phyloP scores from a whole-genome alignment of 1,140 invertebrate genomes.

The Pseudomyrmex flavicornis region DNA sequence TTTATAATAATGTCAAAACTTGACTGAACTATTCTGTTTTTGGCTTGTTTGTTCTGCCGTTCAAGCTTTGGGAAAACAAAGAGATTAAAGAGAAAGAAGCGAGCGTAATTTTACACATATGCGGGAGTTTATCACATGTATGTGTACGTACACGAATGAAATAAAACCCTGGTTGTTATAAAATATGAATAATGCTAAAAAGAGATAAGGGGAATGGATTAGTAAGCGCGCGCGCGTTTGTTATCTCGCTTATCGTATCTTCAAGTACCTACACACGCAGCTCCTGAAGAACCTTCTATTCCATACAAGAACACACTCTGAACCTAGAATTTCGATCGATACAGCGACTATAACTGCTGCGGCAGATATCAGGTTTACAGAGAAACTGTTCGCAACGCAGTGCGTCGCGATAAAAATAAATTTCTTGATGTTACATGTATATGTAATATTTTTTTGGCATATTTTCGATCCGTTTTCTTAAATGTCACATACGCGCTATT shows the following conservation, averaged over 20 bases:
- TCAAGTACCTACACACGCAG: slow-evolving; percentile 19
- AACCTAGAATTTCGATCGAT: slow-evolving; percentile 77
- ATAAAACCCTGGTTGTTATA: not conserved
- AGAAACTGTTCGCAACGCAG: slow-evolving; percentile 4
- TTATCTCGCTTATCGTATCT: slow-evolving; percentile 50
- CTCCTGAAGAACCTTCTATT: slow-evolving; percentile 33
- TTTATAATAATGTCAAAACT: too few species aligned
- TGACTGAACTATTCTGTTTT: too few species aligned
- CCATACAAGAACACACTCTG: slow-evolving; percentile 47
- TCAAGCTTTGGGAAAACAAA: not conserved
- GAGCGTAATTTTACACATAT: not conserved
- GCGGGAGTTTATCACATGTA: not conserved
- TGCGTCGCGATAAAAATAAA: not conserved
- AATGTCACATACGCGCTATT: not conserved
- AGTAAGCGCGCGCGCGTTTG: slow-evolving; percentile 24
- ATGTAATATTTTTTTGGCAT: not conserved
- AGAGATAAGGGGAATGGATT: slow-evolving; percentile 22
- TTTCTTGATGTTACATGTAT: not conserved
- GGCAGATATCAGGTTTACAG: slow-evolving; percentile 69
- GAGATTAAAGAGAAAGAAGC: not conserved
- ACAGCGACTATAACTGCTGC: slow-evolving; percentile 66
- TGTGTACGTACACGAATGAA: not conserved
- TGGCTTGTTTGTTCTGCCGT: too few species aligned
- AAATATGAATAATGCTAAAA: not conserved
- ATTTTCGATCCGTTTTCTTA: not conserved